Conservation (phyloP, 2,888 invertebrate genomes). For the Diloba caeruleocephala region DNA sequence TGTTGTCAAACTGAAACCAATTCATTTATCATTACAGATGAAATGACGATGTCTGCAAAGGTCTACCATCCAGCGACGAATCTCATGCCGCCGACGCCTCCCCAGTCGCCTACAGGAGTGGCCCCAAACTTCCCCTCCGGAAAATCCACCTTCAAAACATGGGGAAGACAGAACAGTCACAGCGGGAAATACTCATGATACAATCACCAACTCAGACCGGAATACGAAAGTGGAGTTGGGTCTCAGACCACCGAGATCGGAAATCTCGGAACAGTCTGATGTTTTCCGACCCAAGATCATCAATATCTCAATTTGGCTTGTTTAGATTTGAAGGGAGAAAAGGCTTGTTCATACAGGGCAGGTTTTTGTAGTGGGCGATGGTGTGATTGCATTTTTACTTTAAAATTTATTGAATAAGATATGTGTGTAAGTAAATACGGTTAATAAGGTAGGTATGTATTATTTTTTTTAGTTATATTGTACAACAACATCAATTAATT, state of each 20-base stretch:
- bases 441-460: too few relatives aligned
- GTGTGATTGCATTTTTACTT: background rate
- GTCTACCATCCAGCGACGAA: slow-evolving; percentile 85
- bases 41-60: slow-evolving; percentile 73
- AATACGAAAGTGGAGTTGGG: slow-evolving; percentile 17
- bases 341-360: slow-evolving; percentile 19
- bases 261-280: slow-evolving; percentile 20
- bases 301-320: slow-evolving; percentile 18
- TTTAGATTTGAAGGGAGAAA: slow-evolving; percentile 8
- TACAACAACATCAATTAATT: too few relatives aligned
- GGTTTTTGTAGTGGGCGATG: slow-evolving; percentile 22
- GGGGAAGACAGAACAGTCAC: slow-evolving; percentile 77
- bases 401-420: too few relatives aligned
- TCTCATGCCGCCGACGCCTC: slow-evolving; percentile 76
- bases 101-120: slow-evolving; percentile 70
- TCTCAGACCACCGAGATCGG: slow-evolving; percentile 13
- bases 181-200: slow-evolving; percentile 73
- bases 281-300: slow-evolving; percentile 15
- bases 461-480: too few relatives aligned
- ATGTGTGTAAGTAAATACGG: too few relatives aligned
- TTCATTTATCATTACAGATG: slow-evolving; percentile 65
- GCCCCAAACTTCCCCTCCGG: slow-evolving; percentile 64
- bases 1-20: background rate
- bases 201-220: slow-evolving; percentile 2
- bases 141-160: slow-evolving; percentile 56